Base-by-base conservation (phyloP, 2,888 invertebrate genomes). In the Pandemis heparana region DNA sequence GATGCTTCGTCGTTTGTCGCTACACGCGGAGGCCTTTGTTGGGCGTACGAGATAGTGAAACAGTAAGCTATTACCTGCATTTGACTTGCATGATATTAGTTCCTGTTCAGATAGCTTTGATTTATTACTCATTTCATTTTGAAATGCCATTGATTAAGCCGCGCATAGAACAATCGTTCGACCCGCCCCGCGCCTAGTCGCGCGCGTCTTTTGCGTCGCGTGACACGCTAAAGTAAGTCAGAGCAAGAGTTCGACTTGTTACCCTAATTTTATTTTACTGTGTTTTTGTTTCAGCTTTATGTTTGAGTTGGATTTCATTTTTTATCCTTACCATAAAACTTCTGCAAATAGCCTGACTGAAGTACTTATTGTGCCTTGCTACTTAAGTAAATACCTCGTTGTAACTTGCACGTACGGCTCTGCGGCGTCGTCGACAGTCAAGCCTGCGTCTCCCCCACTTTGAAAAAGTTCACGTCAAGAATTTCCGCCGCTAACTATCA, bases 221-320 rank as follows among this genome's bases (percentile, higher is more conserved):
- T 93, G 93, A 88, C 86, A 79, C 79, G 78, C 80, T 77, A 83
- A 88, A 88, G 89, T 93, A 91, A 91, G 86, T 92, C 91, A 92
- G 83, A 85, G 81, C 80, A 81, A 86, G 89, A 89, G 82, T 90
- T 90, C 86, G 89, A 87, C 87, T 89, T 90, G 88, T 89, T 89
- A 87, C 86, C 90, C 90, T 89, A 89, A 91, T 92, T 92, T 90
- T 83, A 86, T 88, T 91, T 89, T 81, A 85, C 79, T 87, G 85
- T 87, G 82, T 85, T 87, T 89, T 88, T 89, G 87, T 84, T 82
- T 87, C 87, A 83, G 80, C 85, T 90, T 90, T 89, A 89, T 87
- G 86, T 83, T 86, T 83, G 86, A 87, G 82, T 83, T 81, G 81
- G 73, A 69, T 73, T 73, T 60, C 59, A 64, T 69, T 69, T 73